Base-by-base conservation (phyloP, 1,140 invertebrate genomes). In the Parasteatoda tepidariorum region DNA sequence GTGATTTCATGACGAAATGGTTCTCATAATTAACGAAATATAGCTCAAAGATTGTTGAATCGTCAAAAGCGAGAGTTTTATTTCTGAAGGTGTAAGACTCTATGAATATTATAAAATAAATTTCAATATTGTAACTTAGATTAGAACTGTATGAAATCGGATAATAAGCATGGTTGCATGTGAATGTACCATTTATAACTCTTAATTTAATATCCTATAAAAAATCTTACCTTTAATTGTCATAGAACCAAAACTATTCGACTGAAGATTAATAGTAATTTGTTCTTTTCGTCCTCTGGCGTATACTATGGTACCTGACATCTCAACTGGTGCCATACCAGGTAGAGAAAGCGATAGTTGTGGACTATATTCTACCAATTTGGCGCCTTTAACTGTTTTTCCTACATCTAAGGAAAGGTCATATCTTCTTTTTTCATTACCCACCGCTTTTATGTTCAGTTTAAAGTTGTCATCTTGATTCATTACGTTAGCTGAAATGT, bases 301-400 rank as follows among this genome's bases (percentile, higher is more conserved):
- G 22, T 31, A 78, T 22, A 73, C 67, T 38, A 84, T n/a, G 13
- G 83, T 75, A n/a, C 83, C 83, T 13, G 38, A 24, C 7, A 84
- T 15, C 11, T 71, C 33, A 24, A 84, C 48, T 11, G 83, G 74
- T 30, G 54, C n/a, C 7, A 41, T 7, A 28, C 55, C 3, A 2
- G 67, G 83, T 13, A 64, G 6, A 9, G n/a, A 18, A 7, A 84
- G 2, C 30, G 41, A 18, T 15, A 84, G 28, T 31, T 64, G 62
- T n/a, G 83, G 74, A 24, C 71, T 22, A 57, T 84, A 84, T 84
- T 84, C 73, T 1, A 70, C 31, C 18, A 84, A 26, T 22, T 70
- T 55, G 26, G 62, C 54, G n/a, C 83, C 83, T 59, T 34, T 57
- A 7, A 61, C 26, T 38, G 64, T 31, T 33, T 54, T 74, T 18